Evolutionary conservation across 2,113 vertebrate species (phyloP).

Genomic region (Cyphomyrus plagiostoma): DNA sequence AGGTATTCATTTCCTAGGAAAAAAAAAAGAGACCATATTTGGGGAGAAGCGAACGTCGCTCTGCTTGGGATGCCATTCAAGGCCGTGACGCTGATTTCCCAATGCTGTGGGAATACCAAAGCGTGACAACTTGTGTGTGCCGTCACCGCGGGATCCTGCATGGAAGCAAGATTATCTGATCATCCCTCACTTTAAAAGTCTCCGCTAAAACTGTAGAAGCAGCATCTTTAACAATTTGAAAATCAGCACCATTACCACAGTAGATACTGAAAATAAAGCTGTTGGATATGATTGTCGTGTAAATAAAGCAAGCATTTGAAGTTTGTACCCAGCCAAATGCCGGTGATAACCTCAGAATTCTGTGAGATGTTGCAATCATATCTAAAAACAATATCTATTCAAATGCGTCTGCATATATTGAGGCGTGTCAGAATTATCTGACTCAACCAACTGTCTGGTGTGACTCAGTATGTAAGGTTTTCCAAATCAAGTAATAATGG

Average conservation of each 20-base stretch:
- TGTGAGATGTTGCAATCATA: background rate
- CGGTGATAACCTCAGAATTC: background rate
- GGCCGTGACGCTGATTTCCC: background rate
- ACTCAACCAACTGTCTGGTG: slow-evolving; percentile 14
- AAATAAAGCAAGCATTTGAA: background rate
- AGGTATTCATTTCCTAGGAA: slow-evolving; percentile 3
- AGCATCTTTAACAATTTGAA: background rate
- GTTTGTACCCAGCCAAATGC: background rate
- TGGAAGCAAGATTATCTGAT: background rate
- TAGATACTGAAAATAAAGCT: background rate
- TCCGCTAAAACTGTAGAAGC: background rate
- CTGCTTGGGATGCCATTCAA: background rate
- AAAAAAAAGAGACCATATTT: background rate
- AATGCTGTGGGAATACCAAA: background rate
- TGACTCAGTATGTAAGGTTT: slow-evolving; percentile 8
- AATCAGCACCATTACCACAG: background rate
- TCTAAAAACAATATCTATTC: background rate
- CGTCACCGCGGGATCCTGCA: background rate
- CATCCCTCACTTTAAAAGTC: background rate
- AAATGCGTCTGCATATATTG: too few relatives aligned
- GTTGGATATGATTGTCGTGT: background rate
- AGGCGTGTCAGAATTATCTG: background rate
- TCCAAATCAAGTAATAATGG: background rate
- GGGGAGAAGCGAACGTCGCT: background rate
- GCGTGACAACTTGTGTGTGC: background rate